Conservation (phyloP, 2,797 vertebrate genomes). For the Pangasius krempfi region DNA sequence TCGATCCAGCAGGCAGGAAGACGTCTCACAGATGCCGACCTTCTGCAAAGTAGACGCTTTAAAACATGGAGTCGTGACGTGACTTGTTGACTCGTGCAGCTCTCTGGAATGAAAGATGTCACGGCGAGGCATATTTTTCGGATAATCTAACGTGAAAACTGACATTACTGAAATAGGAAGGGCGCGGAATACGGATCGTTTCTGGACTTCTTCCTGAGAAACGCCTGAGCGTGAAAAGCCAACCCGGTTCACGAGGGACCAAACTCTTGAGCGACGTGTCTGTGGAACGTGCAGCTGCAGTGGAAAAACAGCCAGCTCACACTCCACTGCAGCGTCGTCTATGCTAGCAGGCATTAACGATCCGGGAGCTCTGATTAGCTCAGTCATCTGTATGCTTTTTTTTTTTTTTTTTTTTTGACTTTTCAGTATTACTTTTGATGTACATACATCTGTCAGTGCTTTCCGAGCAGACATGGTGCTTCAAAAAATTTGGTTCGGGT, state of each 20-base stretch:
- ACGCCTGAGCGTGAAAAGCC: not conserved
- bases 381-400: not conserved
- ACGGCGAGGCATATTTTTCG: conserved; percentile 10
- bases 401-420: too few relatives aligned
- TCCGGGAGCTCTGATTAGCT: conserved; percentile 33
- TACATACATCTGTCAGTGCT: conserved; percentile 3
- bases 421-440: conserved; percentile 30
- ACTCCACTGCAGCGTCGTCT: not conserved
- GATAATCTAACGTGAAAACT: conserved; percentile 21
- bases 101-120: conserved; percentile 34
- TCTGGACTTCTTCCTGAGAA: not conserved
- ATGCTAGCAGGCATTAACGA: conserved; percentile 23
- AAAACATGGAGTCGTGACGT: not conserved
- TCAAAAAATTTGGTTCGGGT: conserved; percentile 40
- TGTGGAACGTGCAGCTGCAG: not conserved
- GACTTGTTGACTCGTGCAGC: not conserved
- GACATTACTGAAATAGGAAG: not conserved
- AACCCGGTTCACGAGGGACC: not conserved
- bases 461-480: conserved; percentile 36
- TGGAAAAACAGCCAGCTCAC: not conserved
- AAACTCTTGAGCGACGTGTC: not conserved
- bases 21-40: not conserved
- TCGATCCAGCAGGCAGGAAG: conserved; percentile 32
- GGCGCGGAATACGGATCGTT: not conserved
- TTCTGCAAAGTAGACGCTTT: conserved; percentile 28